A percentile compares a stretch with the other conserved stretches of the same genome.
Evolutionary conservation across 2,888 invertebrate genomes (phyloP).

Genomic region (Pediacus dermestoides): DNA sequence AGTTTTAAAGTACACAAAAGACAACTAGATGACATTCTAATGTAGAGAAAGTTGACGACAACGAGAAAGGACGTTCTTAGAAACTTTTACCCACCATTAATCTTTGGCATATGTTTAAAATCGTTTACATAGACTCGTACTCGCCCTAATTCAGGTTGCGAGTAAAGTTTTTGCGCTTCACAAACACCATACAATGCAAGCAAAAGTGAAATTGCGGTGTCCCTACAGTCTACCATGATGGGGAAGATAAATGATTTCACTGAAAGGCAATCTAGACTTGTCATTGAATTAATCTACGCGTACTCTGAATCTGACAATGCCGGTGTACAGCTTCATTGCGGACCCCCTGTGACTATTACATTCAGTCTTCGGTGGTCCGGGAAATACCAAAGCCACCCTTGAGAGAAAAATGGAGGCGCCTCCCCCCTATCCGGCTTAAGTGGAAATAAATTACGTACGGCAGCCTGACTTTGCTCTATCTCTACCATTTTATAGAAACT

Average conservation of each 20-base stretch:
- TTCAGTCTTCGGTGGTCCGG: constrained; percentile 1
- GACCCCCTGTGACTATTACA: neutral
- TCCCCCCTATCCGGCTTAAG: constrained; percentile 13
- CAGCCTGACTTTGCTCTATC: constrained; percentile 9
- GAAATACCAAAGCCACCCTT: constrained; percentile 1
- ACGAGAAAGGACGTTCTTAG: constrained; percentile 1
- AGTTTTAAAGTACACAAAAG: constrained; percentile 1
- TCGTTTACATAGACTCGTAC: constrained; percentile 15
- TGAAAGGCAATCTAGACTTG: constrained; percentile 39
- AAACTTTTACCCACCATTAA: constrained; percentile 12
- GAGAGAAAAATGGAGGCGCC: constrained; percentile 8
- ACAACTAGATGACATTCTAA: constrained; percentile 2
- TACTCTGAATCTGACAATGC: constrained; percentile 37
- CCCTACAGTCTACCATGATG: constrained; percentile 8
- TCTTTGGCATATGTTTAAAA: constrained; percentile 19
- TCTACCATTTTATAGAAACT: constrained; percentile 25
- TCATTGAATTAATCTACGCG: constrained; percentile 41
- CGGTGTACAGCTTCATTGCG: constrained; percentile 6
- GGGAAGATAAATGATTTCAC: constrained; percentile 35
- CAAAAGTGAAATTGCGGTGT: constrained; percentile 20
- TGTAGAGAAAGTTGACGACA: constrained; percentile 3
- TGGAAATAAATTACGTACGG: constrained; percentile 29
- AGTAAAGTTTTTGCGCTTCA: constrained; percentile 14
- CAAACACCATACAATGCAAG: constrained; percentile 10
- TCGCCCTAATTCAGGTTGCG: constrained; percentile 12